Base-by-base conservation (phyloP, 2,888 invertebrate species). In the Caenorhabditis imperialis region DNA sequence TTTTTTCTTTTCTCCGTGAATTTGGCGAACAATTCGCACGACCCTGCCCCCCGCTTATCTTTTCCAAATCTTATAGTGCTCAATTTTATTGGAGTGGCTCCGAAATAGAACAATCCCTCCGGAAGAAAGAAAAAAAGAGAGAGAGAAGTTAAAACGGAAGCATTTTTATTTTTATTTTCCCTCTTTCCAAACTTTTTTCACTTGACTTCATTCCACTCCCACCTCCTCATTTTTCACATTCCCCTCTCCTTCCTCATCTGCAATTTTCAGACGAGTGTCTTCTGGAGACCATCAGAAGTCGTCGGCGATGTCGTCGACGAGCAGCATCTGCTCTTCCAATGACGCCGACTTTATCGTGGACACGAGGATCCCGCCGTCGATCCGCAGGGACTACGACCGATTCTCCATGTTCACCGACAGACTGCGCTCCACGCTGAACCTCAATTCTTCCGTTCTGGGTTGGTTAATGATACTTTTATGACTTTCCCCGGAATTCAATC, bases 351-450 rank as follows among this genome's bases (percentile, higher is more conserved):
- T 76, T 53, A 73, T 75, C 38, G 70, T 76, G 25, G 80, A 80
- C 51, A 78, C 60, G 6, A 25, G 76, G 81, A 79, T 85, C 40
- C 78, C 83, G 23, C 71, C 82, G 37, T 74, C 79, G n/a, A 72
- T 86, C 48, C 79, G 86, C 18, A 61, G 75, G 10, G 85, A 85
- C 69, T 83, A 86, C 30, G 86, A 86, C 61, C 69, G 78, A 16
- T 86, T 86, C 63, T 84, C 84, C 4, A 78, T 85, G 22, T 83
- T 84, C 65, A 72, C 80, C 14, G 76, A 77, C 48, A 71, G 81
- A 1, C 79, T 86, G 4, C 69, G 84, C 18, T 57, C 74, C 16
- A 78, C 84, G 7, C 73, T 86, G 30, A 83, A 84, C 50, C 37
- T 76, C 25, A 73, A 78, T 23, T 44, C 83, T 3, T 65, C 81